Evolutionary conservation across 2,113 vertebrate genomes (phyloP).

Genomic region (Cynocephalus volans): DNA sequence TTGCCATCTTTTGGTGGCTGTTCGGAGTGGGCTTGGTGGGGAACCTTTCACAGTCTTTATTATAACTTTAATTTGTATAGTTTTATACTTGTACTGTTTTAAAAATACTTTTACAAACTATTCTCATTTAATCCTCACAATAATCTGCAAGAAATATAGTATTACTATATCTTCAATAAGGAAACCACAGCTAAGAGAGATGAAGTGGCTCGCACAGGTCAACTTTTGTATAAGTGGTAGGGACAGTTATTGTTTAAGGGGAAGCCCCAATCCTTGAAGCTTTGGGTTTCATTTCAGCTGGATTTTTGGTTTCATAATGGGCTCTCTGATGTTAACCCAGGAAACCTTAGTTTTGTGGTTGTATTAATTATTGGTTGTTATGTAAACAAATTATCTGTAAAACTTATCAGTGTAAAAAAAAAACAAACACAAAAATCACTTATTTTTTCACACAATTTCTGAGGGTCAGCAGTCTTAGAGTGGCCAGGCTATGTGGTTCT

Average conservation of each 20-base stretch:
- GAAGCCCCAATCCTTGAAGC: background rate
- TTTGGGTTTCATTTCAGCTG: conserved; percentile 47
- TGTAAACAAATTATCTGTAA: background rate
- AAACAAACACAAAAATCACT: background rate
- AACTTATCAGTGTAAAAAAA: conserved; percentile 13
- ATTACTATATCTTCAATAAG: background rate
- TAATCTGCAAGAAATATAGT: background rate
- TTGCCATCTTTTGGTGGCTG: background rate
- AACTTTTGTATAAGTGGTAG: background rate
- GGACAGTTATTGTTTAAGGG: conserved; percentile 48
- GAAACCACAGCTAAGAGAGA: conserved; percentile 40
- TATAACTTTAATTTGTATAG: conserved; percentile 17
- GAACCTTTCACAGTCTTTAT: conserved; percentile 22
- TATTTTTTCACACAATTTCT: conserved; percentile 11
- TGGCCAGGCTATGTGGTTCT: background rate
- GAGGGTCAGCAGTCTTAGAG: background rate
- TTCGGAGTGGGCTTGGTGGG: background rate
- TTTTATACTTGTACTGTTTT: background rate
- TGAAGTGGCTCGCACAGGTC: background rate
- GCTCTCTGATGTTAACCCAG: conserved; percentile 21
- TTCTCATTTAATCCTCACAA: background rate
- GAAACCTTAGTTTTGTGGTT: conserved; percentile 49
- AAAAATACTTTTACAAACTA: conserved; percentile 1
- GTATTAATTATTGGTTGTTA: conserved; percentile 14
- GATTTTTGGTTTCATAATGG: conserved; percentile 46